Evolutionary conservation across 2,888 invertebrate species (phyloP), one percentile per base, ranked within the genome.

Genomic region (Allacma fusca): DNA sequence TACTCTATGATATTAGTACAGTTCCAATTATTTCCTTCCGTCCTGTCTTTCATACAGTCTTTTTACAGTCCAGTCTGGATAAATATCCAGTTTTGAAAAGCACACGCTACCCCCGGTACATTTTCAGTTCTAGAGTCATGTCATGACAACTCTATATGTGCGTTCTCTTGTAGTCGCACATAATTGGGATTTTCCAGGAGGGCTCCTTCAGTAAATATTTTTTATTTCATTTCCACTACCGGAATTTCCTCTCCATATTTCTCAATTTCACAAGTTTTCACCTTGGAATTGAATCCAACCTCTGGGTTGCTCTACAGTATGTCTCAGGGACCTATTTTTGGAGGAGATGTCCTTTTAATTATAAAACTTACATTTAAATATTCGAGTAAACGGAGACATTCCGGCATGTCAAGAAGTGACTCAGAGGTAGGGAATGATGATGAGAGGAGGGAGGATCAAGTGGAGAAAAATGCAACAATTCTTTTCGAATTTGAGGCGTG

Each of bases 361-460:
- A 26, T 62, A 23, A 62, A 26, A 34, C 13, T 23, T 62, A 62
- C 62, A 62, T 21, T 62, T 62, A 62, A 57, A 16, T 57, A 57
- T 4, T 21, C 57, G 50, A 9, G 16, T 13, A 50, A 5, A 50
- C 19, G 16, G 19, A n/a, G 2, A n/a, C 50, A 50, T 50, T 50
- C 50, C 50, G 2, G n/a, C 1, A 9, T 16, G 50, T 50, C 50
- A 50, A 50, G 50, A 12, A 2, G 1, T n/a, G 50, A n/a, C 50
- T 50, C 50, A 50, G 26, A 26, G 43, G 23, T 21, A 43, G 23
- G 9, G 34, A 34, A 34, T 34, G 34, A 34, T 34, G 34, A 50
- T n/a, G 50, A 70, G 50, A 70, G 50, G 70, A 70, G 70, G n/a
- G 23, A 19, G 19, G 44, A 44, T 44, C 44, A 12, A 50, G 50